Conservation (phyloP, 2,888 invertebrate genomes). For the Pandemis cinnamomeana region DNA sequence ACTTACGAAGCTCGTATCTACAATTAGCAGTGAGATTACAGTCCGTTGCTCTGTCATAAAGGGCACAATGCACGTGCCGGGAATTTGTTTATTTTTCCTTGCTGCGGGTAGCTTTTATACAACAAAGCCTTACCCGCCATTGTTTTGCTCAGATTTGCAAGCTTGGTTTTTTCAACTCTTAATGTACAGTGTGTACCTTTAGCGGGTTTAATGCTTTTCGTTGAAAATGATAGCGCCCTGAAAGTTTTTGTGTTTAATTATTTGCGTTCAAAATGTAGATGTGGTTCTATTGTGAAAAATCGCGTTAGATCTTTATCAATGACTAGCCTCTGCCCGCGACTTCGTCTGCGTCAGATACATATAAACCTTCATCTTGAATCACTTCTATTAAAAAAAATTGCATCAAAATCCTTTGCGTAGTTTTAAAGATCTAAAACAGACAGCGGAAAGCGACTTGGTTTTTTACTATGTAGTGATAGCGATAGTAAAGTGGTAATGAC, state of each 20-base stretch:
- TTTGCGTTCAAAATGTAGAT: no score
- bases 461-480: no score
- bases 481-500: no score
- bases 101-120: conserved; percentile 44
- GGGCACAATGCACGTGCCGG: conserved; percentile 37
- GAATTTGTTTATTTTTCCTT: conserved; percentile 53
- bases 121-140: conserved; percentile 43
- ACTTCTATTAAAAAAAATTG: no score
- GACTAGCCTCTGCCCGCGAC: no score
- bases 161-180: conserved; percentile 27
- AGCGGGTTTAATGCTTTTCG: conserved; percentile 1
- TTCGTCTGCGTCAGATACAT: no score
- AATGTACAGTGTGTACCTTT: conserved; percentile 19
- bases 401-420: no score
- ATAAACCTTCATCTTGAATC: no score
- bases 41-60: conserved; percentile 34
- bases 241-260: neutral
- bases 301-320: no score
- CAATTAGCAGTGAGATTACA: conserved; percentile 33
- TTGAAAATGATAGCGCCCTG: neutral
- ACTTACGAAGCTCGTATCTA: conserved; percentile 30
- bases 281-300: no score
- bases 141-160: conserved; percentile 39
- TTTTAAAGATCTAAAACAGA: no score
- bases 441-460: no score